These are phyloP conservation scores for Corythaixoides concolor DNA, from an alignment of 2,113 vertebrate species.

Conservation along the genomic window DNA sequence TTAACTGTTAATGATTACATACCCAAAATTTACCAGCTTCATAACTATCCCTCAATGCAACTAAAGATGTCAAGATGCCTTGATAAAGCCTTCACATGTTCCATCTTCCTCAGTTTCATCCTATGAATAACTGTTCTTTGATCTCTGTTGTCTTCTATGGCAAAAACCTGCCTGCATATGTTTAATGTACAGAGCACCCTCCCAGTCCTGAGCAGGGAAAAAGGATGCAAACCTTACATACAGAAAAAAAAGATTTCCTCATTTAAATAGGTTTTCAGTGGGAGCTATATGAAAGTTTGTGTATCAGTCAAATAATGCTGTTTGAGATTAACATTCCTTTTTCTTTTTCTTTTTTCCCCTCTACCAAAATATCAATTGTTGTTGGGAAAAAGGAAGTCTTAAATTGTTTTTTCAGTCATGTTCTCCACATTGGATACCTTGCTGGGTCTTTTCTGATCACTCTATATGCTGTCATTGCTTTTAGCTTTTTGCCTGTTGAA, in stretches of 20 bases:
- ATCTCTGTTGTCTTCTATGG: background rate
- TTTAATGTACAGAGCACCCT: background rate
- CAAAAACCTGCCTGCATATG: background rate
- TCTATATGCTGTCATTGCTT: background rate
- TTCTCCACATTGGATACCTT: background rate
- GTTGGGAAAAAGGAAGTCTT: background rate
- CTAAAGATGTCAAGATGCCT: background rate
- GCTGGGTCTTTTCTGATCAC: background rate
- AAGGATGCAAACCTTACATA: accelerated
- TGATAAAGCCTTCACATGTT: background rate
- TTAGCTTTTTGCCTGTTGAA: background rate
- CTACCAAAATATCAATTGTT: background rate
- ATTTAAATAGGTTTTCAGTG: background rate
- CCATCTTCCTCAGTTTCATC: background rate
- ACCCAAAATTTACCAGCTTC: background rate
- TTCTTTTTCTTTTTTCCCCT: no score
- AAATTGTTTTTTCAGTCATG: background rate
- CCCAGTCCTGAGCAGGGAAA: background rate
- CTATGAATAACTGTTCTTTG: background rate
- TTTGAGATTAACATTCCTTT: background rate
- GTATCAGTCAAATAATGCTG: background rate
- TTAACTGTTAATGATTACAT: background rate
- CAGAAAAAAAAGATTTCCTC: background rate
- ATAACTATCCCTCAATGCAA: background rate
- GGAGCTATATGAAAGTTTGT: background rate